Conservation (phyloP, 1,140 invertebrate species). For the Papilio polyxenes region DNA sequence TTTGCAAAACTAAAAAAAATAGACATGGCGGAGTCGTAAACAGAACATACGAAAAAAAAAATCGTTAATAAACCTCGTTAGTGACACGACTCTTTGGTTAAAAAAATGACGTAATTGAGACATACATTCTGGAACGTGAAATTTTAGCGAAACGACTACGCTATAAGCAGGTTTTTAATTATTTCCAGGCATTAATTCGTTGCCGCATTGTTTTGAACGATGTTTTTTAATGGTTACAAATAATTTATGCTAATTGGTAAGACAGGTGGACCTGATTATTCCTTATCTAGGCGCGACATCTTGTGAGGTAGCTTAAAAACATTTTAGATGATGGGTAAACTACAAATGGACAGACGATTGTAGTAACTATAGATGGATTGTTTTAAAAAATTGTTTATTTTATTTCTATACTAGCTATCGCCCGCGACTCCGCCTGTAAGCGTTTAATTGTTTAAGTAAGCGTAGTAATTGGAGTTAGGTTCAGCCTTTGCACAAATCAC, state of each 20-base stretch:
- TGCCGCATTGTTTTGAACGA: constrained; percentile 26
- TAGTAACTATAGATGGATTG: no score
- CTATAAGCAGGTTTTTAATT: constrained; percentile 22
- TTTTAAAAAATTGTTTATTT: no score
- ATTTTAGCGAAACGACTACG: neutral
- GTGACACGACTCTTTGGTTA: neutral
- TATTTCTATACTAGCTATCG: no score
- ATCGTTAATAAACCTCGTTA: constrained; percentile 29
- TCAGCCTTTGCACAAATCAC: no score
- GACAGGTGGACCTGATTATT: constrained; percentile 23
- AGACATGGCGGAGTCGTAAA: constrained; percentile 1
- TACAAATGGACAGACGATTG: neutral
- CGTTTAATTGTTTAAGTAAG: no score
- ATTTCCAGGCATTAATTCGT: neutral
- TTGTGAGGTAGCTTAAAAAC: constrained; percentile 1
- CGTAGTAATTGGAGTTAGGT: no score
- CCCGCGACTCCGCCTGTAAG: no score
- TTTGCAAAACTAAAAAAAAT: neutral
- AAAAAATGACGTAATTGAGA: constrained; percentile 35
- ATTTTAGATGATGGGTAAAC: neutral
- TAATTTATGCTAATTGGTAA: constrained; percentile 10
- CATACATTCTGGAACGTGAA: constrained; percentile 20
- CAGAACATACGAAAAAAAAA: neutral
- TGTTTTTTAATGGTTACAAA: neutral
- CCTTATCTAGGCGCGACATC: constrained; percentile 12